These are phyloP conservation scores for Stegastes partitus DNA, from an alignment of 2,113 vertebrate species.

Conservation along the genomic window DNA sequence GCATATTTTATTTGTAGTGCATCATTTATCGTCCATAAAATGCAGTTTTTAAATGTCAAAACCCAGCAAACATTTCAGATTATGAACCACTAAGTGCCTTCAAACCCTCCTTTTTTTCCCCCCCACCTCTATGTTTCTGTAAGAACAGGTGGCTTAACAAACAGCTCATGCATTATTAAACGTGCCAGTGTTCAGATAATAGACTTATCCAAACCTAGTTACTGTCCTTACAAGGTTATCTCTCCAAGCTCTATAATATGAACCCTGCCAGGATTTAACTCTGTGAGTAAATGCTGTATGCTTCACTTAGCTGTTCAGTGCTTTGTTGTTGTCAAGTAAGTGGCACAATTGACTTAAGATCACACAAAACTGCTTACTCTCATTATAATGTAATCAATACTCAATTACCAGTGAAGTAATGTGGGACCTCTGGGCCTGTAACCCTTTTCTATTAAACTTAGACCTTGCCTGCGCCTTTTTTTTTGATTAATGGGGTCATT, in stretches of 20 bases:
- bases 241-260: conserved; percentile 34
- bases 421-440: conserved; percentile 54
- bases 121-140: neutral
- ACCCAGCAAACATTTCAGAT: too few species aligned
- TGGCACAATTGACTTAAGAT: conserved; percentile 74
- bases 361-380: conserved; percentile 76
- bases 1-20: neutral
- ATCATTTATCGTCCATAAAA: too few species aligned
- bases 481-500: conserved; percentile 70
- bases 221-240: conserved; percentile 38
- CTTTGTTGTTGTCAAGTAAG: conserved; percentile 60
- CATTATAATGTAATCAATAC: conserved; percentile 80
- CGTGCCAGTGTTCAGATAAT: conserved; percentile 34
- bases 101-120: neutral
- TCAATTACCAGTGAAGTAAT: conserved; percentile 78
- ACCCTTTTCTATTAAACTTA: conserved; percentile 44
- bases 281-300: conserved; percentile 47
- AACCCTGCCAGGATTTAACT: conserved; percentile 40
- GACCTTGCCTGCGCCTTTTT: conserved; percentile 20
- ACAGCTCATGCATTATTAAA: neutral
- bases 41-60: neutral
- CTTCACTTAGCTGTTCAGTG: conserved; percentile 55
- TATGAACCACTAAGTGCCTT: too few species aligned
- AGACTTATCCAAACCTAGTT: conserved; percentile 40
- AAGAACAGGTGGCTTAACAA: neutral